Evolutionary conservation across 2,888 invertebrate genomes (phyloP).

Genomic region (Venusia cambrica): DNA sequence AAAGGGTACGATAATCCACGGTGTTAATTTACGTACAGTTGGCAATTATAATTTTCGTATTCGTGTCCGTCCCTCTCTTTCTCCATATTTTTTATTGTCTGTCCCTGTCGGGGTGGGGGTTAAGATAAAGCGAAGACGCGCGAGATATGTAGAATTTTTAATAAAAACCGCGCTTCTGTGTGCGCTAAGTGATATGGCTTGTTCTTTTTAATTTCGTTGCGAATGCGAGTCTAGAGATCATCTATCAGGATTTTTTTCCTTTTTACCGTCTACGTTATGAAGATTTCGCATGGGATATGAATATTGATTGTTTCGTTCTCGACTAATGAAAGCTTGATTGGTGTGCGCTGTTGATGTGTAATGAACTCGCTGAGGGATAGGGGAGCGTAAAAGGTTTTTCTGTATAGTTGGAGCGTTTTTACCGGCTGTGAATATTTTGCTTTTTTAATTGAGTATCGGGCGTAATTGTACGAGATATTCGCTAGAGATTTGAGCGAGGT

Average conservation of each 20-base stretch:
- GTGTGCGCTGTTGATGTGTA: slow-evolving; percentile 69
- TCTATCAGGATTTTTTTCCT: slow-evolving; percentile 65
- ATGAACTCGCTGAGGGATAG: slow-evolving; percentile 49
- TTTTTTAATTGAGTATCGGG: slow-evolving; percentile 42
- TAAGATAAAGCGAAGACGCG: slow-evolving; percentile 71
- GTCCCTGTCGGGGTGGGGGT: slow-evolving; percentile 62
- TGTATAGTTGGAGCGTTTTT: slow-evolving; percentile 43
- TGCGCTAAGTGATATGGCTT: slow-evolving; percentile 81
- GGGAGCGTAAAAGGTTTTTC: slow-evolving; percentile 53
- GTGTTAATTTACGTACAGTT: slow-evolving; percentile 80
- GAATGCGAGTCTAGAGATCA: slow-evolving; percentile 66
- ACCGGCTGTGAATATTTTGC: slow-evolving; percentile 34
- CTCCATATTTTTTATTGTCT: slow-evolving; percentile 63
- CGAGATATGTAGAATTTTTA: slow-evolving; percentile 80
- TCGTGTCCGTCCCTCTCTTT: slow-evolving; percentile 65
- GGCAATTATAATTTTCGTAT: slow-evolving; percentile 80
- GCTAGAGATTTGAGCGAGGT: slow-evolving; percentile 23
- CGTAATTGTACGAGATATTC: slow-evolving; percentile 27
- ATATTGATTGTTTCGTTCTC: slow-evolving; percentile 73
- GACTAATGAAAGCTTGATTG: slow-evolving; percentile 77
- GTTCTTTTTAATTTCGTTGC: slow-evolving; percentile 80
- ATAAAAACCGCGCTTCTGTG: slow-evolving; percentile 76
- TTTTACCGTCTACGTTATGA: slow-evolving; percentile 50
- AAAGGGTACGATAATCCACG: slow-evolving; percentile 49
- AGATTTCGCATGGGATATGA: slow-evolving; percentile 79